Base-by-base conservation (phyloP, 1,140 invertebrate species). In the Ceratosolen solmsi region DNA sequence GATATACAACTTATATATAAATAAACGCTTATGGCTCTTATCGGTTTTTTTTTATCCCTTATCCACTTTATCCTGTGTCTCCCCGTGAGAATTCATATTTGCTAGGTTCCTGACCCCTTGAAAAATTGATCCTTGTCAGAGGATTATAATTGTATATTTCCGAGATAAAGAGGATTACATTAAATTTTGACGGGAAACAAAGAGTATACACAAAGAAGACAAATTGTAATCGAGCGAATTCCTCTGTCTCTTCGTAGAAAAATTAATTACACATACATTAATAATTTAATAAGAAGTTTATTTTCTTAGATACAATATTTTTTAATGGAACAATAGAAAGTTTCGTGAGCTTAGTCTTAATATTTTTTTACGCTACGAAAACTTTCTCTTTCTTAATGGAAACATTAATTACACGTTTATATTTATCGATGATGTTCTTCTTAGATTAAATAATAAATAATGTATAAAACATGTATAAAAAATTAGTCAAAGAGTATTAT, bases 101-200 rank as follows among this genome's bases (percentile, higher is more conserved):
- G 13, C 25, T 46, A 30, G 46, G n/a, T 51, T 54, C 51, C 72
- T 74, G 72, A 56, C 51, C 72, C 70, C 49, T 74, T 74, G 51
- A 74, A 74, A 74, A 74, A 74, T 74, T 74, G 72, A 56, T 74
- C 51, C 17, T 25, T 74, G 17, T 27, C 72, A 27, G 27, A 36
- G 49, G 72, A 74, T 74, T 56, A 56, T 74, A 74, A 74, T 74
- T 74, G 72, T 56, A n/a, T 56, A 51, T 72, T 51, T 30, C 46
- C 17, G 22, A 49, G 70, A 72, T 51, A 72, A 72, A 72, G 36
- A 70, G 46, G 70, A 72, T 72, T 49, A 49, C 70, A 51, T 72
- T 72, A 51, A 72, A 49, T 72, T 51, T 51, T 51, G 70, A 72
- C 70, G 70, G n/a, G 41, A 13, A 72, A 49, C 22, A 72, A 72